A percentile compares a stretch with the other conserved stretches of the same genome.
These are phyloP conservation scores for Drosophila greeni DNA, from an alignment of 2,888 invertebrate species.

Conservation along the genomic window DNA sequence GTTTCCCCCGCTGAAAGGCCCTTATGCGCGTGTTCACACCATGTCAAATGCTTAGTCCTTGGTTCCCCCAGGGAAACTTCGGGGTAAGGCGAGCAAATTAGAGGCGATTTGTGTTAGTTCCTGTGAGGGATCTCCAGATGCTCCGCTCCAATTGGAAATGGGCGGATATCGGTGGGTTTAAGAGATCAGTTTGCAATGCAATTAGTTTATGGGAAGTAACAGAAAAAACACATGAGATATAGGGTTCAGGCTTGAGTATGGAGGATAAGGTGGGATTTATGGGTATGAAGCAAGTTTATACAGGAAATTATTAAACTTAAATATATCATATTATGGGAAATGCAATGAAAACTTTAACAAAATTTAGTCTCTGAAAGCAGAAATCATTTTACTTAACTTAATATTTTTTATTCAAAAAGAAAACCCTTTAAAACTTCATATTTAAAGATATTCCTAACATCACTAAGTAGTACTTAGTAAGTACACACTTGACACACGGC, in stretches of 20 bases:
- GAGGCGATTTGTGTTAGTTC: constrained; percentile 52
- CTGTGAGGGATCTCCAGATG: constrained; percentile 49
- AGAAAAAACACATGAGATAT: not conserved
- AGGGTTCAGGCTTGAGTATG: not conserved
- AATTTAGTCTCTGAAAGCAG: not conserved
- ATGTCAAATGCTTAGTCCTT: constrained; percentile 62
- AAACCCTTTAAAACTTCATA: not conserved
- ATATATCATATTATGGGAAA: not conserved
- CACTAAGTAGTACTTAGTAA: no score
- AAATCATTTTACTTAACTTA: not conserved
- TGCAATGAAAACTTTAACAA: not conserved
- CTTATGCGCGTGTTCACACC: constrained; percentile 70
- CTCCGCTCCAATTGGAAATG: constrained; percentile 48
- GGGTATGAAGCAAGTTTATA: not conserved
- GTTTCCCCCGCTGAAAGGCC: constrained; percentile 40
- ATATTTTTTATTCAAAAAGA: not conserved
- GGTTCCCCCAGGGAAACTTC: constrained; percentile 13
- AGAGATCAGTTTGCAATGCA: constrained; percentile 19
- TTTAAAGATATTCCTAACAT: not conserved
- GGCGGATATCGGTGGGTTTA: constrained; percentile 41
- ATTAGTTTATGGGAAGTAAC: not conserved
- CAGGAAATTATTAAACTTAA: not conserved
- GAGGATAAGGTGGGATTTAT: not conserved
- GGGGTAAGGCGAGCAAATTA: constrained; percentile 60
- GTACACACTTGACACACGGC: not conserved